Evolutionary conservation across 2,113 vertebrate species (phyloP).

Genomic region (Lophura nycthemera): DNA sequence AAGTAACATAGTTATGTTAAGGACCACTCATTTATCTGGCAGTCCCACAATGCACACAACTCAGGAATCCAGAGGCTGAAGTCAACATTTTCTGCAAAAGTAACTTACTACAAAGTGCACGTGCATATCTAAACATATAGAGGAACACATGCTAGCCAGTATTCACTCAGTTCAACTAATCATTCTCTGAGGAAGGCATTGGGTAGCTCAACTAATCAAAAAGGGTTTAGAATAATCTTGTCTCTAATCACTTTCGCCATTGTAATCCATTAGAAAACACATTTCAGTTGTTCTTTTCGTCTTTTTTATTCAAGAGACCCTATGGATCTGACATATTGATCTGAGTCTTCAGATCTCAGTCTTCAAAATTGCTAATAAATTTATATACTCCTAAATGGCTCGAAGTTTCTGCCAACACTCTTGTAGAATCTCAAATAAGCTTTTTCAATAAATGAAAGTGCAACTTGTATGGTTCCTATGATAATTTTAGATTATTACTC

Average conservation of each 20-base stretch:
- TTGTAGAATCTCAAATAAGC: neutral
- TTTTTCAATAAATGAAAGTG: neutral
- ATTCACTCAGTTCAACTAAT: neutral
- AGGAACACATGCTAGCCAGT: neutral
- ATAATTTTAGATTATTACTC: neutral
- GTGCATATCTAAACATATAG: neutral
- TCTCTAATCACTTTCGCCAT: slow-evolving; percentile 24
- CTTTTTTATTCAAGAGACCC: neutral
- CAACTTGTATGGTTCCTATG: neutral
- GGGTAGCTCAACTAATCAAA: neutral
- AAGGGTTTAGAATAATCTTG: slow-evolving; percentile 10
- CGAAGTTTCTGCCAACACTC: neutral
- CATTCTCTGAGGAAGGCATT: neutral
- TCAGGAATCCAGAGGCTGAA: neutral
- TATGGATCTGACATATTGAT: slow-evolving; percentile 46
- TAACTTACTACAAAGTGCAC: neutral
- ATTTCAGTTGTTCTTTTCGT: neutral
- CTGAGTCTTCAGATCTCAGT: neutral
- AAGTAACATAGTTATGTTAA: neutral
- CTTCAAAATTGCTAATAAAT: slow-evolving; percentile 35
- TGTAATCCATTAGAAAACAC: neutral
- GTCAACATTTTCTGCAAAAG: neutral
- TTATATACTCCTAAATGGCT: slow-evolving; percentile 11
- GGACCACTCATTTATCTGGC: neutral
- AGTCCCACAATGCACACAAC: neutral